Conservation (phyloP, 2,113 vertebrate genomes). For the Aspidoscelis tigris region DNA sequence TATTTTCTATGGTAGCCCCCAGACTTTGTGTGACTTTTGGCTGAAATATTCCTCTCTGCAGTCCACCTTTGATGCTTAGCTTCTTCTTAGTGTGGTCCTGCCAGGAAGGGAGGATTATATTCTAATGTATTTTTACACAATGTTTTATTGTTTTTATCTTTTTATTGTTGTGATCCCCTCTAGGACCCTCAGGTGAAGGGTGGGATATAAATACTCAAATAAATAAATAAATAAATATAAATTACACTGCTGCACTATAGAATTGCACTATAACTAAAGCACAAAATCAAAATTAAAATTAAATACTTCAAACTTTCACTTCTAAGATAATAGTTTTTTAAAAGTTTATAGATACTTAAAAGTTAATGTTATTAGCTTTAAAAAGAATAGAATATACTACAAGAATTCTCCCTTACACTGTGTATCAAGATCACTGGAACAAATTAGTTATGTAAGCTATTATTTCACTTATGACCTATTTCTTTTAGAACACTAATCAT, state of each 20-base stretch:
- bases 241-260: neutral
- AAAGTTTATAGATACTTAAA: neutral
- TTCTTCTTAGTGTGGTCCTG: too few relatives aligned
- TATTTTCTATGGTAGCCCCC: neutral
- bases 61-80: too few relatives aligned
- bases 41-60: too few relatives aligned
- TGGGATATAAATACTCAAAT: too few relatives aligned
- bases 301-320: neutral
- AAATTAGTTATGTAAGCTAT: conserved; percentile 63
- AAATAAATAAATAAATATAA: too few relatives aligned
- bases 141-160: too few relatives aligned
- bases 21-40: too few relatives aligned
- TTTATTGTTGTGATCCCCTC: too few relatives aligned
- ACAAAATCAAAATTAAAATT: neutral
- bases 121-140: too few relatives aligned
- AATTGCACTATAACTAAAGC: neutral
- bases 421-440: conserved; percentile 57
- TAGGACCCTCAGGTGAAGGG: too few relatives aligned
- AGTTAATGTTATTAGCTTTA: neutral
- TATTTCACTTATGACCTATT: conserved; percentile 63
- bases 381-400: neutral
- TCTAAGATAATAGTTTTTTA: conserved; percentile 37
- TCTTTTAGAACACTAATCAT: conserved; percentile 26
- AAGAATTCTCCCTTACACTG: conserved; percentile 29
- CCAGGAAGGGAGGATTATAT: too few relatives aligned